Conservation (phyloP, 2,888 invertebrate genomes). For the Invenusta paracnida region DNA sequence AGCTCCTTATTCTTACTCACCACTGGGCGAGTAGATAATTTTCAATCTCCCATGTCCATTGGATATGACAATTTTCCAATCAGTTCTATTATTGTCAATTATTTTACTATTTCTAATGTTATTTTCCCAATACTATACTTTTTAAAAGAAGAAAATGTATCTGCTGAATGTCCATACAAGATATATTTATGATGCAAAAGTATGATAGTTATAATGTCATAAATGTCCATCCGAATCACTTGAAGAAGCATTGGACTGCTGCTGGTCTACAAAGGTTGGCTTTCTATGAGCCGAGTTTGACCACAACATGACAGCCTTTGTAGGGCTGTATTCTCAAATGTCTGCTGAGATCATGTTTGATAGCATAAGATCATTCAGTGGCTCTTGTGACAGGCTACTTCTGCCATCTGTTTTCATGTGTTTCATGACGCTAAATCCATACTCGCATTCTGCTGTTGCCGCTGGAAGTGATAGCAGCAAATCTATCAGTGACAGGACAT, state of each 20-base stretch:
- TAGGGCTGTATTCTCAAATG: background rate
- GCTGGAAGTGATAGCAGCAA: background rate
- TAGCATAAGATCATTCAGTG: background rate
- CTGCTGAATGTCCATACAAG: too few species aligned
- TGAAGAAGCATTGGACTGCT: background rate
- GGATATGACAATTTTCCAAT: too few species aligned
- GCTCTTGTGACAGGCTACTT: background rate
- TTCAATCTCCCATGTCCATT: too few species aligned
- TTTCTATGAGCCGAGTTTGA: background rate
- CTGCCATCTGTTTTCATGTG: background rate
- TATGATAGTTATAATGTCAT: background rate
- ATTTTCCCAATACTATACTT: too few species aligned
- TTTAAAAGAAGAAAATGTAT: too few species aligned
- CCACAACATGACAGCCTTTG: background rate
- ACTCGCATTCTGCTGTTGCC: background rate
- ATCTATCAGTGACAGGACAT: background rate
- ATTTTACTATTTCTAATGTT: too few species aligned
- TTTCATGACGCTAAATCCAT: background rate
- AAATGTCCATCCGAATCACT: background rate
- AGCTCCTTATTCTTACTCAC: too few species aligned
- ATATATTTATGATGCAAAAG: too few species aligned
- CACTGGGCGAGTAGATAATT: too few species aligned
- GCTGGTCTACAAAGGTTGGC: background rate
- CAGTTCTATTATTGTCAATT: too few species aligned
- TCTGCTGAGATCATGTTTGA: background rate